Evolutionary conservation across 2,113 vertebrate species (phyloP), one percentile per base, ranked within the genome.

Genomic region (Sigmodon hispidus): DNA sequence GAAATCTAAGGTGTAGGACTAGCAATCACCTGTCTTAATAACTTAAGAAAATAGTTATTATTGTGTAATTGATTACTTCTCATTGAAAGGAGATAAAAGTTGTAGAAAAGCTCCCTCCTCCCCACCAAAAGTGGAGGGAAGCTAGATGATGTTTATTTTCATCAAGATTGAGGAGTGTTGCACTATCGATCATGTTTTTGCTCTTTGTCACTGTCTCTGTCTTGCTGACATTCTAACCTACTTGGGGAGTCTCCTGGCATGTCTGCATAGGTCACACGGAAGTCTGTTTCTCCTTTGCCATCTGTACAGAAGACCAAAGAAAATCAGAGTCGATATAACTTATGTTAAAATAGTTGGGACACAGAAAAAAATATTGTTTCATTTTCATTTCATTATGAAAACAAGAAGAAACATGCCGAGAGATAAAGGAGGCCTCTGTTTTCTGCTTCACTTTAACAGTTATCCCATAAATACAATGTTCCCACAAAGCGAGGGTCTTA

Each of bases 321-420:
- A 94, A 80, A n/a, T 94, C 50, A 80, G 79, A 80, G 67, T 67
- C 19, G 52, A 81, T 92, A 94, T 5, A 63, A 90, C 8, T 92
- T 52, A 45, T 52, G 69, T 43, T 93, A 92, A 93, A 95, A 73
- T 79, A 12, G 73, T 75, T 90, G 11, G 22, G 9, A 13, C 65
- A 70, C 15, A 90, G 55, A 87, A 6, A 91, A 17, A 93, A 84
- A 40, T 76, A 52, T 13, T 76, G 40, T 48, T 90, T 92, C 75
- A 45, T 88, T 77, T 90, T 10, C 31, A 69, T 43, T 21, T 24
- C 84, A 72, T 45, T 31, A 2, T 72, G 17, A 21, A 19, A 21
- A 36, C 45, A 90, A 87, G 73, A 75, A 90, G 83, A 31, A 84
- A 87, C 57, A 87, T 11, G 22, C 63, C 19, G 87, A 45, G 31